A percentile compares a stretch with the other conserved stretches of the same genome.
Conservation (phyloP, 2,113 vertebrate genomes). For the Castor canadensis region DNA sequence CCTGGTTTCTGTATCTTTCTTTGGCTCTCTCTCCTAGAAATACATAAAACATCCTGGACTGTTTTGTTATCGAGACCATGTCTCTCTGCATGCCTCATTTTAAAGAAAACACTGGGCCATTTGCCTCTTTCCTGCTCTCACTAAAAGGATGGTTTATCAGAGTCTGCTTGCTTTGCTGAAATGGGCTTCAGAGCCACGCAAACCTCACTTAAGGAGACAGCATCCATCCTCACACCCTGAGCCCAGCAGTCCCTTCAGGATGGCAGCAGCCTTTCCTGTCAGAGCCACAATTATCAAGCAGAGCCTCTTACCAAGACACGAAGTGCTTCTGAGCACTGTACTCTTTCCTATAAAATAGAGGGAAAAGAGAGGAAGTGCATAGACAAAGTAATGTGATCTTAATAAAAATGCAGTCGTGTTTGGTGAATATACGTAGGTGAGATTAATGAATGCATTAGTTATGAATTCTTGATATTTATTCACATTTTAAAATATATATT, state of each 20-base stretch:
- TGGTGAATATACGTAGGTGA: background rate
- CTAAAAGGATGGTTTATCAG: background rate
- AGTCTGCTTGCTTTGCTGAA: background rate
- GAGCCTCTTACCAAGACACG: background rate
- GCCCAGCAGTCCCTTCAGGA: background rate
- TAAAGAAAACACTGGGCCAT: background rate
- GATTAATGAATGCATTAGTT: background rate
- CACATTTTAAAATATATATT: background rate
- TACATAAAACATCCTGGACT: background rate
- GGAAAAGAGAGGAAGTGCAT: background rate
- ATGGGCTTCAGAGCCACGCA: background rate
- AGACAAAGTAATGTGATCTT: background rate
- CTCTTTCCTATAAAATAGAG: background rate
- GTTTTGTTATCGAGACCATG: background rate
- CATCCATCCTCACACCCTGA: background rate
- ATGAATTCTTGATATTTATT: background rate
- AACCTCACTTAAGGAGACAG: background rate
- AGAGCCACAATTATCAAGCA: background rate
- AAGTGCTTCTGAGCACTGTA: rapidly evolving
- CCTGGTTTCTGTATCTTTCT: background rate
- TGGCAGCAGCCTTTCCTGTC: background rate
- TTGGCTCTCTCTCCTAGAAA: background rate
- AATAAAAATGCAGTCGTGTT: background rate
- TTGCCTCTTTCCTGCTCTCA: background rate
- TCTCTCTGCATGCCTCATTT: background rate